phyloP scores from a whole-genome alignment of 2,888 invertebrate species.

The Brachyptera putata region DNA sequence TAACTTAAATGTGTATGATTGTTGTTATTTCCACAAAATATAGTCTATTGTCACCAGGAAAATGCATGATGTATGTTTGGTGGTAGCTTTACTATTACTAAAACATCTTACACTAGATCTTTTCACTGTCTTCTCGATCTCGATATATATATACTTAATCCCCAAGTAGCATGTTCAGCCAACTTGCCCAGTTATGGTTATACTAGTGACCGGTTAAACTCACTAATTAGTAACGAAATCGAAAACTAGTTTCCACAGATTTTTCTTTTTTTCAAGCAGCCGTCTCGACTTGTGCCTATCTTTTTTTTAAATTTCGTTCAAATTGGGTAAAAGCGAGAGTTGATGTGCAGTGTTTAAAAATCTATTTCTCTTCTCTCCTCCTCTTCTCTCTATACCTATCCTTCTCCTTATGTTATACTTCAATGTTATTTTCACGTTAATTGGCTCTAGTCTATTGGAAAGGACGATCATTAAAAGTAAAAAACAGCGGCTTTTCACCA shows the following conservation, averaged over 20 bases:
- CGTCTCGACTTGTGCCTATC: background rate
- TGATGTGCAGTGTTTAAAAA: background rate
- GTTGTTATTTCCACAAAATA: too few relatives aligned
- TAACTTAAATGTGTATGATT: too few relatives aligned
- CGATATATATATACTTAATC: background rate
- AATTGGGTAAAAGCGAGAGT: constrained; percentile 14
- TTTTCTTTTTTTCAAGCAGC: constrained; percentile 7
- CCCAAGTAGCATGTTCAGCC: constrained; percentile 17
- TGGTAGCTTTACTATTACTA: background rate
- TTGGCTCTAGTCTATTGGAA: too few relatives aligned
- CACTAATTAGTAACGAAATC: constrained; percentile 50
- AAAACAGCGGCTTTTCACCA: too few relatives aligned
- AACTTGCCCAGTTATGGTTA: constrained; percentile 45
- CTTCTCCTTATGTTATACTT: too few relatives aligned
- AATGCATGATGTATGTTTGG: too few relatives aligned
- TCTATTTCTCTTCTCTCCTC: constrained; percentile 2
- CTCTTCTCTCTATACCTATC: constrained; percentile 1
- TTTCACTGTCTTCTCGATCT: background rate
- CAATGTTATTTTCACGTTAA: too few relatives aligned
- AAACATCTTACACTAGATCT: constrained; percentile 6
- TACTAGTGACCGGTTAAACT: constrained; percentile 44
- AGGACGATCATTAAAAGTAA: too few relatives aligned
- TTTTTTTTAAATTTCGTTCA: constrained; percentile 8
- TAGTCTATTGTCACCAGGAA: too few relatives aligned
- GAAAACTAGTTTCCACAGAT: constrained; percentile 44